Percentiles rank a stretch among this genome's conserved stretches.
Evolutionary conservation across 2,113 vertebrate species (phyloP).

Genomic region (Bagarius yarrelli): DNA sequence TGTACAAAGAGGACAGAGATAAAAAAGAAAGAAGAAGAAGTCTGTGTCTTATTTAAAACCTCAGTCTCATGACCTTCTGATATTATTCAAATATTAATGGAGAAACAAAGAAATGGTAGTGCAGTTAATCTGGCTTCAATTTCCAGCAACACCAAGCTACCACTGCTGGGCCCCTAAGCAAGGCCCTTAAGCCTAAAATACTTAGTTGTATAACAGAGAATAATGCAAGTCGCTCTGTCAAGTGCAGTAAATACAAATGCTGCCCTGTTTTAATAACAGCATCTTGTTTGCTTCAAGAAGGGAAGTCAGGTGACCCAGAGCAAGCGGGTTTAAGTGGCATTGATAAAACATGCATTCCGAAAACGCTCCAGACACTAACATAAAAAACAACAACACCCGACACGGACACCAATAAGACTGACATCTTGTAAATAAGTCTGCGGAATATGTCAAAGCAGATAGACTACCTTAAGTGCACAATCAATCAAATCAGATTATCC

Average conservation of each 20-base stretch:
- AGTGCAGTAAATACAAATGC: no score
- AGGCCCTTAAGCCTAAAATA: no score
- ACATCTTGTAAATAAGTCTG: conserved; percentile 7
- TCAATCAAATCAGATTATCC: conserved; percentile 10
- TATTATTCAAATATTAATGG: conserved; percentile 9
- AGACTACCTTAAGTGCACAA: conserved; percentile 13
- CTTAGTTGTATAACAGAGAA: no score
- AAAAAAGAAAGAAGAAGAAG: neutral
- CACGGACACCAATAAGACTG: neutral
- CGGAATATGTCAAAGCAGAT: conserved; percentile 9
- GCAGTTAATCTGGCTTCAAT: no score
- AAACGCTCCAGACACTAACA: neutral
- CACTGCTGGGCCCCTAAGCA: no score
- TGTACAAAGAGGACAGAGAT: neutral
- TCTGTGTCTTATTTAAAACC: conserved; percentile 11
- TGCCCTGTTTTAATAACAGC: conserved; percentile 4
- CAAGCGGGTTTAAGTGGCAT: neutral
- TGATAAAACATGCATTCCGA: conserved; percentile 11
- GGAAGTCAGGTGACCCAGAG: conserved; percentile 18
- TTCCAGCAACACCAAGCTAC: no score
- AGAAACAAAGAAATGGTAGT: neutral
- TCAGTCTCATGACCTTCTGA: conserved; percentile 16
- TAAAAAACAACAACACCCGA: neutral
- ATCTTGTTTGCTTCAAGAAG: neutral
- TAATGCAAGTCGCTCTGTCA: no score